A percentile compares a stretch with the other conserved stretches of the same genome.
Conservation (phyloP, 2,113 vertebrate species). For the Sterna hirundo region DNA sequence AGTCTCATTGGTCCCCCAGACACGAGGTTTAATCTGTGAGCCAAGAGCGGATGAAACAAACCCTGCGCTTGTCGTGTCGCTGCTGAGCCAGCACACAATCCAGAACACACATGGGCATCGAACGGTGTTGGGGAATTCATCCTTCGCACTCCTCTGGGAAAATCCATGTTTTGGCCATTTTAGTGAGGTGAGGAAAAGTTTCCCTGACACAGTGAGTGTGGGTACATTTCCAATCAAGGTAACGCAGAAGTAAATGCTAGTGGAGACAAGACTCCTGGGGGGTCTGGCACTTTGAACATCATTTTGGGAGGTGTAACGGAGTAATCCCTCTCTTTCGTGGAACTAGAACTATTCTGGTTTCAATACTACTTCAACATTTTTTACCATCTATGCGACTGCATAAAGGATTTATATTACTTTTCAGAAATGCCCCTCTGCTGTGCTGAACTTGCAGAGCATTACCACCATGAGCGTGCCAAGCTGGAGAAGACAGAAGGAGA, state of each 20-base stretch:
- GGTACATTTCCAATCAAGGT: not conserved
- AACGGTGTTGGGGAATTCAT: not conserved
- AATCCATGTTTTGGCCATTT: not conserved
- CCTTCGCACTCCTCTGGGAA: not conserved
- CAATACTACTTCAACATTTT: not conserved
- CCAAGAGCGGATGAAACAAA: not conserved
- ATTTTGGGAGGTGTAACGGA: not conserved
- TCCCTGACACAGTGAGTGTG: not conserved
- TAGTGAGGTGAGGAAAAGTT: not conserved
- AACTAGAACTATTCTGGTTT: not conserved
- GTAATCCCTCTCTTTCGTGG: not conserved
- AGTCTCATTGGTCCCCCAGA: not conserved
- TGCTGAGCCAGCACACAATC: not conserved
- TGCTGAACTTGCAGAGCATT: not conserved
- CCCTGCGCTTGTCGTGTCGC: fast-evolving
- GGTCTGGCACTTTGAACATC: not conserved
- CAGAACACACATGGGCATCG: not conserved
- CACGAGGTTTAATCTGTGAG: not conserved
- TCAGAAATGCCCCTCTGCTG: not conserved
- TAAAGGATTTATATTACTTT: not conserved
- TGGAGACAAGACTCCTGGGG: not conserved
- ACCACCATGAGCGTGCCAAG: not conserved
- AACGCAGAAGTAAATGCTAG: not conserved
- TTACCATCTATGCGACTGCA: not conserved
- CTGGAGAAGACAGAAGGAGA: not conserved